Conservation (phyloP, 2,797 vertebrate genomes). For the Prionace glauca region DNA sequence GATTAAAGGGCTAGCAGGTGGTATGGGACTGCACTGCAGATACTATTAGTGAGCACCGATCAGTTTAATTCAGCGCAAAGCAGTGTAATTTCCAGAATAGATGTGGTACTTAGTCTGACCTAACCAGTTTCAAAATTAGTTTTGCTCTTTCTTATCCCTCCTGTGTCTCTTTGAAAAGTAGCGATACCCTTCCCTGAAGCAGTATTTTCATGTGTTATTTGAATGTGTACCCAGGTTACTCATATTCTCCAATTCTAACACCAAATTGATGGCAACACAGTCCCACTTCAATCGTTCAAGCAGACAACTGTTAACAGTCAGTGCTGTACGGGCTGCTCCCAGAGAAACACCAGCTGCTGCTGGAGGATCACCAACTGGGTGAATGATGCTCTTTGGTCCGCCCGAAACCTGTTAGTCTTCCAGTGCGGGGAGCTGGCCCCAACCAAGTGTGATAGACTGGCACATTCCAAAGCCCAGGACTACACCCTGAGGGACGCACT, state of each 20-base stretch:
- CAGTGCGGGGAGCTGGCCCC: too few relatives aligned
- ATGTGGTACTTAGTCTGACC: neutral
- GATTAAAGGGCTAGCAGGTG: constrained; percentile 72
- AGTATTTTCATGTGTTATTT: neutral
- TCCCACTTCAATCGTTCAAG: neutral
- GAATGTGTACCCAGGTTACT: neutral
- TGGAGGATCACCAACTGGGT: too few relatives aligned
- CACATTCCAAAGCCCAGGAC: too few relatives aligned
- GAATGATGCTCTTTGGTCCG: too few relatives aligned
- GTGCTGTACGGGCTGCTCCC: too few relatives aligned
- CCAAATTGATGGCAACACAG: neutral
- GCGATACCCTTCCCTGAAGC: neutral
- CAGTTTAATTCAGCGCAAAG: neutral
- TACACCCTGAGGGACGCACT: too few relatives aligned
- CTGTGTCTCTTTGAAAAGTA: neutral
- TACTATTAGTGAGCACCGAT: neutral
- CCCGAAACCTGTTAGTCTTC: too few relatives aligned
- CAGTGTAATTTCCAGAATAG: neutral
- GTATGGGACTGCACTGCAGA: constrained; percentile 46
- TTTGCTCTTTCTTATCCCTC: neutral
- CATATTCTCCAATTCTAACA: neutral
- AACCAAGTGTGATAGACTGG: too few relatives aligned
- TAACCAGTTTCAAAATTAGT: neutral
- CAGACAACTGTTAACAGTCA: neutral
- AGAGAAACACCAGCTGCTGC: too few relatives aligned